A percentile compares a stretch with the other conserved stretches of the same genome.
phyloP scores from a whole-genome alignment of 2,888 invertebrate species.

The Octonoba sinensis region DNA sequence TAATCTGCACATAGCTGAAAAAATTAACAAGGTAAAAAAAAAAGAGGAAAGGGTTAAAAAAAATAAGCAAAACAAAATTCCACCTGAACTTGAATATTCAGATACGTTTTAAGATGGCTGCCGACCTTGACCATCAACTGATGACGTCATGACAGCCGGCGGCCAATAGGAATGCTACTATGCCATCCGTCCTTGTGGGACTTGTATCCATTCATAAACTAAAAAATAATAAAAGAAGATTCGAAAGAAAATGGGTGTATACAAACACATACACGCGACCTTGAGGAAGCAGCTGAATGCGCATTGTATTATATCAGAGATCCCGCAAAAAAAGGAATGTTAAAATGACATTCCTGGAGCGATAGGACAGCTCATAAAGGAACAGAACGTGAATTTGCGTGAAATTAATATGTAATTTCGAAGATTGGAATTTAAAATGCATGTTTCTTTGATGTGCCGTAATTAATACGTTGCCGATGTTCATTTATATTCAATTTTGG shows the following conservation, averaged over 20 bases:
- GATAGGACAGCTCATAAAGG: too few relatives aligned
- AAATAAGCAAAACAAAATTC: conserved; percentile 5
- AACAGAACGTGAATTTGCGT: too few relatives aligned
- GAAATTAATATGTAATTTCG: too few relatives aligned
- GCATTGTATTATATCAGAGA: background rate
- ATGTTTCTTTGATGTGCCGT: too few relatives aligned
- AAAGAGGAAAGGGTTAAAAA: conserved; percentile 10
- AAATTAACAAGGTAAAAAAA: background rate
- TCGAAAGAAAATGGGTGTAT: conserved; percentile 3
- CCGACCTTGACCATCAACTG: conserved; percentile 11
- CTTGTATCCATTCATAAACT: conserved; percentile 25
- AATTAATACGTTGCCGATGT: too few relatives aligned
- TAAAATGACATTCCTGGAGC: too few relatives aligned
- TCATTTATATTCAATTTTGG: too few relatives aligned
- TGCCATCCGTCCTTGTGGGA: conserved; percentile 21
- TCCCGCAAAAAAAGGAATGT: too few relatives aligned
- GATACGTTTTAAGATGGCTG: conserved; percentile 15
- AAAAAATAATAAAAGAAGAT: conserved; percentile 7
- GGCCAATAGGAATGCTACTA: conserved; percentile 14
- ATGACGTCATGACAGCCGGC: background rate
- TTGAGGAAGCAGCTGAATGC: background rate
- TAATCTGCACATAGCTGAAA: background rate
- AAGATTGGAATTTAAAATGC: too few relatives aligned
- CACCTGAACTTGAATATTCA: conserved; percentile 15
- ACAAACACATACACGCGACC: background rate